A percentile compares a stretch with the other conserved stretches of the same genome.
phyloP scores from a whole-genome alignment of 2,113 vertebrate genomes.

The Scopus umbretta region DNA sequence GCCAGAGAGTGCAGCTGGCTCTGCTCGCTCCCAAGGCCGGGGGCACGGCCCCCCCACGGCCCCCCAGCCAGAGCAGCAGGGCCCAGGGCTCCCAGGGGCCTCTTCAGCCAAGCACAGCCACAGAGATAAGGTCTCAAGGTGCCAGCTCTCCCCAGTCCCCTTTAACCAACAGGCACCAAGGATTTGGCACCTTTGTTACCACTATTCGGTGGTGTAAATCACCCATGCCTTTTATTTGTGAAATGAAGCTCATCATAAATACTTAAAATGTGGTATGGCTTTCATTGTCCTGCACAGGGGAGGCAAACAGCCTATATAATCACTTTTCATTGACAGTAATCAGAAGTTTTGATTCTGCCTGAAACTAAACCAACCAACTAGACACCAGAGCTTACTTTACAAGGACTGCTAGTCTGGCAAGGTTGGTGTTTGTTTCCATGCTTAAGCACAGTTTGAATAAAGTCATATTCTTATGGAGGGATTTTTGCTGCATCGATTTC shows the following conservation, averaged over 20 bases:
- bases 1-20: accelerated
- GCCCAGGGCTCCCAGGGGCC: neutral
- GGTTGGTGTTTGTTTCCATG: neutral
- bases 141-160: neutral
- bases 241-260: neutral
- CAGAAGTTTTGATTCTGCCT: neutral
- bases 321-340: neutral
- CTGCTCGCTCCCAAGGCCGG: neutral
- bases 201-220: neutral
- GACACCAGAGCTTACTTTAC: neutral
- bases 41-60: accelerated
- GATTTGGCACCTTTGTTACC: neutral
- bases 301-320: neutral
- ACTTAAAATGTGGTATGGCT: neutral
- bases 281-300: neutral
- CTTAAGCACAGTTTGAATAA: neutral
- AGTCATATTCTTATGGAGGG: neutral
- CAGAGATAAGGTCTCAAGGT: neutral
- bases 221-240: neutral
- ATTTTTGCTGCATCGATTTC: neutral
- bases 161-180: neutral
- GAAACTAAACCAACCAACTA: neutral
- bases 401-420: neutral
- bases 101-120: neutral
- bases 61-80: neutral